phyloP scores from a whole-genome alignment of 2,888 invertebrate genomes.

The Prosopocoilus inquinatus region DNA sequence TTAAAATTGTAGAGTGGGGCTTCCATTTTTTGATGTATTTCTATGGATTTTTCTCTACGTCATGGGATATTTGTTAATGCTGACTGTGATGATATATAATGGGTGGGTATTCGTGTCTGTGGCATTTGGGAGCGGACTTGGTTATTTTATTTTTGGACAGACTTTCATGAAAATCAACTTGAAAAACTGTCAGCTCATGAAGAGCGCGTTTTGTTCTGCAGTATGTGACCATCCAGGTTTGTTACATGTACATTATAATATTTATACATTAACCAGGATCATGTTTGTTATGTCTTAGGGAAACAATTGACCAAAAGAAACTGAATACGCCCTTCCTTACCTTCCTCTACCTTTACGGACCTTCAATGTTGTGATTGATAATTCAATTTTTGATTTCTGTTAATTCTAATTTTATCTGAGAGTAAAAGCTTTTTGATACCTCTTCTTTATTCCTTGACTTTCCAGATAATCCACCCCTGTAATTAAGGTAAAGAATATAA shows the following conservation, averaged over 20 bases:
- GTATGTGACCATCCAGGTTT: slow-evolving; percentile 53
- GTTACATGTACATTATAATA: slow-evolving; percentile 17
- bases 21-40: slow-evolving; percentile 42
- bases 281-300: background rate
- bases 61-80: slow-evolving; percentile 69
- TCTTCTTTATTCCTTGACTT: too few relatives aligned
- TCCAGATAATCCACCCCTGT: too few relatives aligned
- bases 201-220: slow-evolving; percentile 49
- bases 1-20: slow-evolving; percentile 38
- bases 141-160: slow-evolving; percentile 59
- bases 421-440: background rate
- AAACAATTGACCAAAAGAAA: background rate
- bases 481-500: too few relatives aligned
- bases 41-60: slow-evolving; percentile 48
- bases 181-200: slow-evolving; percentile 51
- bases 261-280: background rate
- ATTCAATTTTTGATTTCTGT: background rate
- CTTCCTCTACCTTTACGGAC: background rate
- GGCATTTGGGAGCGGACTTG: slow-evolving; percentile 61
- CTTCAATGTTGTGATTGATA: background rate
- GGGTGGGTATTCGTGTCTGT: slow-evolving; percentile 65
- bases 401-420: background rate
- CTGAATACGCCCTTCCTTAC: background rate
- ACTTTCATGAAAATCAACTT: slow-evolving; percentile 55
- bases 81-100: slow-evolving; percentile 73